Conservation (phyloP, 2,888 invertebrate genomes). For the Bombyx huttoni region DNA sequence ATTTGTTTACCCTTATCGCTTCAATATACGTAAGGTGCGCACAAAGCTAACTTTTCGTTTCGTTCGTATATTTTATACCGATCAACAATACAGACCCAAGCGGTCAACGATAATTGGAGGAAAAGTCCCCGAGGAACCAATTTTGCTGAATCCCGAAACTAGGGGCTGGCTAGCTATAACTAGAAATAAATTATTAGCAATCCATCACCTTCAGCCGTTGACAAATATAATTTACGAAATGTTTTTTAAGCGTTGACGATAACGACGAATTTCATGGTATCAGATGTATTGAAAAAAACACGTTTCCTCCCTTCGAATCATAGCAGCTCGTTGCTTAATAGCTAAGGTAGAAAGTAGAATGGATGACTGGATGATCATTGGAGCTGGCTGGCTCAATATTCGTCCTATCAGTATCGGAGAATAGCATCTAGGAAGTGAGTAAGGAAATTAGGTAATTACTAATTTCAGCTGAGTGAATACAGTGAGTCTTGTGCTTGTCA, state of each 20-base stretch:
- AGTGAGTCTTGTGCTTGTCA: no score
- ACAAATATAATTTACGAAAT: conserved; percentile 22
- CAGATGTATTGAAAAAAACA: no score
- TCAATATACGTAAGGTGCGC: conserved; percentile 44
- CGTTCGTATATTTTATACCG: conserved; percentile 54
- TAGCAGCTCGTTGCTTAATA: no score
- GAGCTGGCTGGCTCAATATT: no score
- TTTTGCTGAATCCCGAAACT: conserved; percentile 42
- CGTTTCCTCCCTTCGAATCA: no score
- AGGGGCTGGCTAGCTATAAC: conserved; percentile 20
- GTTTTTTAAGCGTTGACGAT: background rate
- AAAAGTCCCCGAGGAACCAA: conserved; percentile 62
- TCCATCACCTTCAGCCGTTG: conserved; percentile 39
- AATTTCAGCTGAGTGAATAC: no score
- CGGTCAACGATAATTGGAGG: conserved; percentile 56
- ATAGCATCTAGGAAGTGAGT: no score
- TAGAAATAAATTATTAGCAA: conserved; percentile 46
- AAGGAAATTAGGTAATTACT: no score
- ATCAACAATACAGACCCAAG: conserved; percentile 52
- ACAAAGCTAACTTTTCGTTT: conserved; percentile 45
- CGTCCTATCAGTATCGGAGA: no score
- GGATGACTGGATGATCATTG: no score
- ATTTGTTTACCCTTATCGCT: conserved; percentile 69
- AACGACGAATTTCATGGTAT: no score
- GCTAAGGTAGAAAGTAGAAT: no score